These are phyloP conservation scores for Netelia melanura DNA, from an alignment of 2,888 invertebrate genomes.

Conservation along the genomic window DNA sequence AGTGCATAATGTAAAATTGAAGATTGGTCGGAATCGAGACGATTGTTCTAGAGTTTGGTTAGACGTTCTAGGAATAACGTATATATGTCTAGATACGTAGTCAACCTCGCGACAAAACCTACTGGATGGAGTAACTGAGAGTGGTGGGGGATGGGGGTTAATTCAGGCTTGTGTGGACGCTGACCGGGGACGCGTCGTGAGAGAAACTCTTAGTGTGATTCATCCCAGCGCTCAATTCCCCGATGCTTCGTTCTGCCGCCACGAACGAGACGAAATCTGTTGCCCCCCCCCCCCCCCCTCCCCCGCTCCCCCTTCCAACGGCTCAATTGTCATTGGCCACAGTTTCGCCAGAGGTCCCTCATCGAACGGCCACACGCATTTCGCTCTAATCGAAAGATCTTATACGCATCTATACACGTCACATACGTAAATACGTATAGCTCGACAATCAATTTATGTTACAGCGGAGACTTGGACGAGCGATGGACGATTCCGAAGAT, in stretches of 20 bases:
- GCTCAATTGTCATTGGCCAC: slow-evolving; percentile 52
- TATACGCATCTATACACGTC: not conserved
- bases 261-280: slow-evolving; percentile 51
- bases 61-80: not conserved
- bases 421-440: slow-evolving; percentile 1
- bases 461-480: not conserved
- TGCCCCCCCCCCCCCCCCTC: not conserved
- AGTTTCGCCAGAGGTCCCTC: slow-evolving; percentile 43
- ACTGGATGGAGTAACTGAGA: not conserved
- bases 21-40: no score
- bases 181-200: slow-evolving; percentile 3
- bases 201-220: slow-evolving; percentile 55
- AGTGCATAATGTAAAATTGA: not conserved
- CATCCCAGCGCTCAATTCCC: slow-evolving; percentile 58
- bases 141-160: not conserved
- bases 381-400: slow-evolving; percentile 49
- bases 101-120: not conserved
- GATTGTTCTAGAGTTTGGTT: no score
- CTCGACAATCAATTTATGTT: slow-evolving; percentile 42
- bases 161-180: slow-evolving; percentile 38
- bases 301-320: not conserved
- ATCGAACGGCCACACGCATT: slow-evolving; percentile 49
- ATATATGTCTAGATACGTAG: not conserved
- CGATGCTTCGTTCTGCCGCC: slow-evolving; percentile 9
- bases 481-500: not conserved